phyloP scores from a whole-genome alignment of 1,140 invertebrate genomes.

The Dinothrombium tinctorium region DNA sequence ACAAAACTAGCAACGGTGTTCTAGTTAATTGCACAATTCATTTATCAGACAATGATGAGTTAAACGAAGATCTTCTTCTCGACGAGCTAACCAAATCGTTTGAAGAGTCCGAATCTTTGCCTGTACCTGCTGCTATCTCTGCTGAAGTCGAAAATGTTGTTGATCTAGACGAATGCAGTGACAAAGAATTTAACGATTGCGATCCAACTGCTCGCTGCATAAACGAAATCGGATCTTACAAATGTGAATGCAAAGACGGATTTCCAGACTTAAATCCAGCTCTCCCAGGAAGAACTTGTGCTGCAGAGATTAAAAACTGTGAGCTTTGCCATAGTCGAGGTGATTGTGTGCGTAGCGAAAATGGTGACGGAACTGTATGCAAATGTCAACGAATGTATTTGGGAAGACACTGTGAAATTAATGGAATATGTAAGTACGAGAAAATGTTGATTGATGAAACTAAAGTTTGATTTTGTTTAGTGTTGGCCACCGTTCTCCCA shows the following conservation, averaged over 20 bases:
- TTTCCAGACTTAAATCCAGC: constrained; percentile 45
- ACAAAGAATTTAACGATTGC: constrained; percentile 50
- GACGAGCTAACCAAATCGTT: constrained; percentile 17
- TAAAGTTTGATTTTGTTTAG: constrained; percentile 4
- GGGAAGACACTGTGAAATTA: constrained; percentile 18
- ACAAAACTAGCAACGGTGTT: constrained; percentile 24
- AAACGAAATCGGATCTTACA: constrained; percentile 39
- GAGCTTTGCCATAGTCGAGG: constrained; percentile 59
- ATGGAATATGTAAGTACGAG: constrained; percentile 18
- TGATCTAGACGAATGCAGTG: constrained; percentile 61
- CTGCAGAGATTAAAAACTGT: constrained; percentile 45
- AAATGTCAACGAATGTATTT: constrained; percentile 17
- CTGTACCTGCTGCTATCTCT: constrained; percentile 2
- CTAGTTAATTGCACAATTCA: constrained; percentile 39
- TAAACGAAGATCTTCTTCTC: constrained; percentile 18
- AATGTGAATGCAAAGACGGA: constrained; percentile 59
- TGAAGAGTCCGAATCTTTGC: constrained; percentile 2
- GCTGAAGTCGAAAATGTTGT: constrained; percentile 13
- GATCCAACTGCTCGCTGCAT: constrained; percentile 55
- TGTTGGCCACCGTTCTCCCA: constrained; percentile 18
- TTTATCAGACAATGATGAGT: constrained; percentile 21
- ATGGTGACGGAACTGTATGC: constrained; percentile 29
- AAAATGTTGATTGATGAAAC: constrained; percentile 4
- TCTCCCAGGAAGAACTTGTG: constrained; percentile 46
- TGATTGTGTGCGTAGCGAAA: constrained; percentile 29